Conservation (phyloP, 37 sponge, comb jelly and placozoan genomes). For the Amphimedon queenslandica region DNA sequence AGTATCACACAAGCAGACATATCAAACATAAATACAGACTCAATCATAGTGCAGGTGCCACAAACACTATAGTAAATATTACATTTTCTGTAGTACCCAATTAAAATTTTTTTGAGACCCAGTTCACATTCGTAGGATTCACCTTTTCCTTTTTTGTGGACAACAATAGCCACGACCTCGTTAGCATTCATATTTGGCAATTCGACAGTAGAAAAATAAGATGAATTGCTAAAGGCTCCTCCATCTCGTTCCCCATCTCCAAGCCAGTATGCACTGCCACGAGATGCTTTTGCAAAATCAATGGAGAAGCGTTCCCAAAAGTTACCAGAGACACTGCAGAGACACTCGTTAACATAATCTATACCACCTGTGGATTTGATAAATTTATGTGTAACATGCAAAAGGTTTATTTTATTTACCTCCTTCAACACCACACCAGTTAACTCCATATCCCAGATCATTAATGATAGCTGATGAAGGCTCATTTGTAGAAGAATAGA, state of each 20-base stretch:
- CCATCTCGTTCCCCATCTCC: slow-evolving; percentile 21
- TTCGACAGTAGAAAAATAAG: slow-evolving; percentile 23
- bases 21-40: no score
- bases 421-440: slow-evolving; percentile 27
- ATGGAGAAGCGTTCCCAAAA: slow-evolving; percentile 36
- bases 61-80: no score
- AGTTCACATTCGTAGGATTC: no score
- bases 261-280: slow-evolving; percentile 29
- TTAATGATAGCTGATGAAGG: slow-evolving; percentile 27
- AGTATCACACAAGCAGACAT: no score
- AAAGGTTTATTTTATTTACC: background rate
- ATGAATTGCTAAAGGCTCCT: slow-evolving; percentile 8
- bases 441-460: background rate
- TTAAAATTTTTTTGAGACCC: no score
- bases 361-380: slow-evolving; percentile 10
- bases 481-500: slow-evolving; percentile 18
- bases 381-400: background rate
- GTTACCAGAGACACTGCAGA: slow-evolving; percentile 6
- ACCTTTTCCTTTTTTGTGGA: slow-evolving; percentile 9
- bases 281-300: slow-evolving; percentile 14
- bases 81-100: no score
- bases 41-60: no score
- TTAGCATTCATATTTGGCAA: slow-evolving; percentile 16
- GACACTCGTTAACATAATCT: slow-evolving; percentile 7
- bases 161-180: slow-evolving; percentile 24